Evolutionary conservation across 2,113 vertebrate species (phyloP), one percentile per base, ranked within the genome.

Genomic region (Bujurquina vittata): DNA sequence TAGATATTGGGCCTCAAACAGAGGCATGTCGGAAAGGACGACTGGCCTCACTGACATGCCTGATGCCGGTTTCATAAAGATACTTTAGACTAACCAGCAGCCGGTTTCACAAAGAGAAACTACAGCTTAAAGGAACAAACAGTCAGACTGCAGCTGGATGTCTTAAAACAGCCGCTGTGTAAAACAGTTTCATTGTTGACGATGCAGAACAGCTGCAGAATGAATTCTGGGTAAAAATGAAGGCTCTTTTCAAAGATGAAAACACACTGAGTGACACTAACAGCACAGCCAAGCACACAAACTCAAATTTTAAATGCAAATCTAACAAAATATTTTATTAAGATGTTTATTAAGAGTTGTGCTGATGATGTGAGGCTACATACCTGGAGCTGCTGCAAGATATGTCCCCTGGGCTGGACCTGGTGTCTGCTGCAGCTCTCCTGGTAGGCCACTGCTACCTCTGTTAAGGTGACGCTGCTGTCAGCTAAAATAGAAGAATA

Each of bases 311-410:
- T 11, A 84, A 17, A 60, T 72, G 61, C 14, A 22, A 37, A 57
- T 12, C 26, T 20, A 59, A 52, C 31, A 35, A 20, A 37, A 37
- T 2, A 37, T 8, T 37, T 37, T 3, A 35, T 35, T 35, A 35
- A 35, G 31, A 83, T 65, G 58, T 1, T 11, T 26, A 78, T 31
- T 60, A 7, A 77, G 49, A 61, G 17, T 20, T 11, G 17, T 33
- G 6, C 17, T 33, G 55, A 35, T 60, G 78, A 3, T 49, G 37
- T 23, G 37, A 23, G 10, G 40, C 46, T 14, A 31, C 7, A 8
- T 89, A 96, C 96, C 95, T 96, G 91, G 23, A 96, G 92, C 80
- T 96, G 95, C 67, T 94, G 92, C 88, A 96, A 85, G 54, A 94
- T 63, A 59, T 74, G 88, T 2, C 56, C 75, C 65, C 83, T 88